A percentile compares a stretch with the other conserved stretches of the same genome.
Evolutionary conservation across 2,888 invertebrate species (phyloP).

Genomic region (Pristionchus arcanus): DNA sequence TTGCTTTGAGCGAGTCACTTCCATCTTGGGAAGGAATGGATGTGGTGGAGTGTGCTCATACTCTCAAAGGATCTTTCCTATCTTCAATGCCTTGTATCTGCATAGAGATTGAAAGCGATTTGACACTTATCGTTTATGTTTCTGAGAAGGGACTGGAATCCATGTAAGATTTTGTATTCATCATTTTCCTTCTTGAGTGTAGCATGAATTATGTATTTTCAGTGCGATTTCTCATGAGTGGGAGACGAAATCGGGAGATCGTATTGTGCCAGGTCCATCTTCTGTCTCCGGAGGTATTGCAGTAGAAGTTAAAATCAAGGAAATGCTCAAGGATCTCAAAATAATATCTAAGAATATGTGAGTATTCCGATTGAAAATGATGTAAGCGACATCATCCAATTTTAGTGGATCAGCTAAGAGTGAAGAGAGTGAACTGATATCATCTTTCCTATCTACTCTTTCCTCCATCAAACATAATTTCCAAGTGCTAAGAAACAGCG

Average conservation of each 20-base stretch:
- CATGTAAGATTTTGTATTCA: background rate
- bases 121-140: background rate
- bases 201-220: background rate
- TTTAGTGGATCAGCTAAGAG: constrained; percentile 10
- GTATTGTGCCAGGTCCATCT: background rate
- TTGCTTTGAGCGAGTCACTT: background rate
- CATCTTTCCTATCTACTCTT: background rate
- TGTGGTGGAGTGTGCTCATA: background rate
- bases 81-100: background rate
- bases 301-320: background rate
- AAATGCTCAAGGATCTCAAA: constrained; percentile 19
- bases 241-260: background rate
- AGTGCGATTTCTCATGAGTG: background rate
- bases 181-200: background rate
- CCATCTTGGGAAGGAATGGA: constrained; percentile 49
- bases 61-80: background rate
- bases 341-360: constrained; percentile 14
- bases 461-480: constrained; percentile 24
- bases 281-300: background rate
- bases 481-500: constrained; percentile 21
- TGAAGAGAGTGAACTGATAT: background rate
- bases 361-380: background rate
- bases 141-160: constrained; percentile 11
- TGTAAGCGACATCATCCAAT: background rate
- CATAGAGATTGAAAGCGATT: constrained; percentile 7